phyloP scores from a whole-genome alignment of 2,888 invertebrate genomes.

The Anoplius nigerrimus region DNA sequence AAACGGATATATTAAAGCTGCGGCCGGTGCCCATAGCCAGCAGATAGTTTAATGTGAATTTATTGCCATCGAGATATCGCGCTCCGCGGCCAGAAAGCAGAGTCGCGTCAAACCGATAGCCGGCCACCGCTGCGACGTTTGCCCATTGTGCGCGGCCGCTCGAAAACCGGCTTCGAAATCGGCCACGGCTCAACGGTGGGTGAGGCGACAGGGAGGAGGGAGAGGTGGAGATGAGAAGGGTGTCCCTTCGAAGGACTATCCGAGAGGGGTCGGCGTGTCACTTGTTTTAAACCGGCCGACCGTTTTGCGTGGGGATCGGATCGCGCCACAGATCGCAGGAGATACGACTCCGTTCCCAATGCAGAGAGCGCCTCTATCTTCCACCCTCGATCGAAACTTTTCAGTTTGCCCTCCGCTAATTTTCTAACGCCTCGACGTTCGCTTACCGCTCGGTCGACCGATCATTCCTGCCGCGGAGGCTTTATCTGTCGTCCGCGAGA shows the following conservation, averaged over 20 bases:
- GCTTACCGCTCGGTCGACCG: too few species aligned
- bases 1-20: slow-evolving; percentile 57
- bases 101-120: slow-evolving; percentile 69
- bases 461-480: too few species aligned
- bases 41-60: slow-evolving; percentile 75
- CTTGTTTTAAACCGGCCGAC: slow-evolving; percentile 63
- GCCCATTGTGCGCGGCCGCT: slow-evolving; percentile 10
- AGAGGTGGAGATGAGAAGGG: slow-evolving; percentile 6
- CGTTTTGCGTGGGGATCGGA: slow-evolving; percentile 45
- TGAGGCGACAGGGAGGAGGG: slow-evolving; percentile 20
- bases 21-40: slow-evolving; percentile 59
- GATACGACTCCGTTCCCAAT: background rate
- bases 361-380: background rate
- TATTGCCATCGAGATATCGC: slow-evolving; percentile 72
- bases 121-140: slow-evolving; percentile 41
- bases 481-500: too few species aligned
- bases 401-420: slow-evolving; percentile 3
- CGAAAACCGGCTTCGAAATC: slow-evolving; percentile 48
- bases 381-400: background rate
- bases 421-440: slow-evolving; percentile 17
- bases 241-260: too few species aligned
- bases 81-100: slow-evolving; percentile 59
- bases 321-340: slow-evolving; percentile 7
- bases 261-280: slow-evolving; percentile 29
- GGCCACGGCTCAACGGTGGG: slow-evolving; percentile 11